phyloP scores from a whole-genome alignment of 2,888 invertebrate genomes.

The Allophyes oxyacanthae region DNA sequence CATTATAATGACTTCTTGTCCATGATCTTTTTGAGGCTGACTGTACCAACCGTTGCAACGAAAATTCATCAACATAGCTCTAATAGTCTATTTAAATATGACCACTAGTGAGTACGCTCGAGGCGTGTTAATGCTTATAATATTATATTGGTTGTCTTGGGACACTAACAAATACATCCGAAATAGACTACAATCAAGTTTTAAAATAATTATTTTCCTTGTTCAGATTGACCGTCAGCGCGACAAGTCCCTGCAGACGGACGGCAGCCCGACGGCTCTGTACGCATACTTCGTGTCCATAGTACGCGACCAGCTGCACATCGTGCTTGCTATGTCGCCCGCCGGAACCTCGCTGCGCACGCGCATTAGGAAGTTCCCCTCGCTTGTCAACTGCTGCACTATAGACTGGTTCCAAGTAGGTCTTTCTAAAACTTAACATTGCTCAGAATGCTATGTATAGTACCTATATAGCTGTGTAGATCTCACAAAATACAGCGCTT shows the following conservation, averaged over 20 bases:
- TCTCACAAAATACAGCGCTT: no score
- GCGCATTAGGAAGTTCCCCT: conserved; percentile 96
- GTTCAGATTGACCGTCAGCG: conserved; percentile 94
- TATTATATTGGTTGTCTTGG: no score
- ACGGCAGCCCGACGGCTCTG: conserved; percentile 96
- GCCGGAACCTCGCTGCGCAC: conserved; percentile 96
- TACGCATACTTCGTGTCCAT: conserved; percentile 97
- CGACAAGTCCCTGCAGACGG: conserved; percentile 96
- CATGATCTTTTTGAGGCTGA: no score
- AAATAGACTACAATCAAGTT: no score
- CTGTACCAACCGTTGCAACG: no score
- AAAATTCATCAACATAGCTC: no score
- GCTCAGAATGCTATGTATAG: not conserved
- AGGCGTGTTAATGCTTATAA: no score
- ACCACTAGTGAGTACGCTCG: no score
- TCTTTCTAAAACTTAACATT: not conserved
- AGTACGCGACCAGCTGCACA: conserved; percentile 96
- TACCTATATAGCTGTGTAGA: no score
- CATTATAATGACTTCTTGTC: no score
- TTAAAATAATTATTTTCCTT: not conserved
- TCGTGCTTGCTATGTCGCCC: conserved; percentile 96
- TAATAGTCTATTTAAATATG: no score
- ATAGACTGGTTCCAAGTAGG: conserved; percentile 97
- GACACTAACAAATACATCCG: no score
- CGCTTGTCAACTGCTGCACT: conserved; percentile 98